Evolutionary conservation across 2,797 vertebrate species (phyloP).

Genomic region (Anas georgica): DNA sequence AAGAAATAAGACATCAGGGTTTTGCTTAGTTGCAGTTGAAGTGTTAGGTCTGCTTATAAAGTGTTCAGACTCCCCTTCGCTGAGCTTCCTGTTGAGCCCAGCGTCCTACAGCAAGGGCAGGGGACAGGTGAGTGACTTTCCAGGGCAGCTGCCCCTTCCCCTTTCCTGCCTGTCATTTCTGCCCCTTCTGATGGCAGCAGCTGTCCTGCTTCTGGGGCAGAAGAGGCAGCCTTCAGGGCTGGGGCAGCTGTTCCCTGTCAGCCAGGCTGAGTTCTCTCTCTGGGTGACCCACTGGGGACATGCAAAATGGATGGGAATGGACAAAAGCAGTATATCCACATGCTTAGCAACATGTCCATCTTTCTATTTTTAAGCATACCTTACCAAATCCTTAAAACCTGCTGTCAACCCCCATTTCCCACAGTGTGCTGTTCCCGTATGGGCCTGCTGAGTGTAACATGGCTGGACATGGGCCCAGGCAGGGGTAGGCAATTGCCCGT

Average conservation of each 20-base stretch:
- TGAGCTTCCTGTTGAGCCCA: not conserved
- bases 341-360: not conserved
- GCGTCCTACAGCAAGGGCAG: accelerated
- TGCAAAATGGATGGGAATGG: not conserved
- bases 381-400: not conserved
- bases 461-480: too few relatives aligned
- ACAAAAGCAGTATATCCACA: not conserved
- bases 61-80: not conserved
- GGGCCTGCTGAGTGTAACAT: not conserved
- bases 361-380: not conserved
- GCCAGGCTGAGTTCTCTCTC: not conserved
- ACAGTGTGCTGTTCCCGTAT: not conserved
- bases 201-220: not conserved
- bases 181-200: not conserved
- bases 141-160: not conserved
- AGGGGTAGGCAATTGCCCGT: not conserved
- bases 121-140: not conserved
- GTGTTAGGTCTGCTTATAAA: not conserved
- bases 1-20: not conserved
- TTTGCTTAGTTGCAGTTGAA: not conserved
- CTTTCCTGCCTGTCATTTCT: not conserved
- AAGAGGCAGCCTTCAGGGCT: not conserved
- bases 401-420: not conserved
- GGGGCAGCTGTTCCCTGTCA: accelerated
- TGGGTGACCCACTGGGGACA: not conserved